Evolutionary conservation across 2,888 invertebrate species (phyloP).

Genomic region (Cataglyphis cursor): DNA sequence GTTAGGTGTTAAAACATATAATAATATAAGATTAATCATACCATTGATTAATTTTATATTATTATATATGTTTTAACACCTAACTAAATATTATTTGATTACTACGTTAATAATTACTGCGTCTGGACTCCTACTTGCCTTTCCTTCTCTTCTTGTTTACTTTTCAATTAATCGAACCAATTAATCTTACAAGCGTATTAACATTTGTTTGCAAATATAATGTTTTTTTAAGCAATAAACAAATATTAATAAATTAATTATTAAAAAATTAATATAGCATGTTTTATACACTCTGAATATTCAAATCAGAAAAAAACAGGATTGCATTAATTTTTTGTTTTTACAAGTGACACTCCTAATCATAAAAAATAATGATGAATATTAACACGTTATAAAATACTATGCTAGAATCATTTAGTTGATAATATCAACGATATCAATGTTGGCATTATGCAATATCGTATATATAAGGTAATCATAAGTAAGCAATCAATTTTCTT

Average conservation of each 20-base stretch:
- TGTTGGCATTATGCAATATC: not conserved
- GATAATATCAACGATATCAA: not conserved
- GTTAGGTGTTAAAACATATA: too few relatives aligned
- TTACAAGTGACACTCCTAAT: not conserved
- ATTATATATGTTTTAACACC: too few relatives aligned
- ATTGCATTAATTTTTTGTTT: not conserved
- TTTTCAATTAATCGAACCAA: constrained; percentile 1
- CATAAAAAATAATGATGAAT: not conserved
- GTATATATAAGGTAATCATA: not conserved
- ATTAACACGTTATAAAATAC: not conserved
- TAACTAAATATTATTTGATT: too few relatives aligned
- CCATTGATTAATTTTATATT: too few relatives aligned
- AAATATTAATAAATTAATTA: not conserved
- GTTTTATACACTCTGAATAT: not conserved
- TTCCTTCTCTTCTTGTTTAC: not conserved
- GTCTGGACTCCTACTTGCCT: too few relatives aligned
- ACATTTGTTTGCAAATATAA: not conserved
- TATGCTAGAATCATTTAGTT: not conserved
- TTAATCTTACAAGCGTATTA: not conserved
- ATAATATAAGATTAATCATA: too few relatives aligned
- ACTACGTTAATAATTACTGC: too few relatives aligned
- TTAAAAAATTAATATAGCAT: not conserved
- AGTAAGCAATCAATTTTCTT: constrained; percentile 13
- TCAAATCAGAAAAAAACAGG: not conserved
- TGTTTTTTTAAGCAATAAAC: not conserved